Evolutionary conservation across 2,113 vertebrate species (phyloP).

Genomic region (Notarius quadriscutis): DNA sequence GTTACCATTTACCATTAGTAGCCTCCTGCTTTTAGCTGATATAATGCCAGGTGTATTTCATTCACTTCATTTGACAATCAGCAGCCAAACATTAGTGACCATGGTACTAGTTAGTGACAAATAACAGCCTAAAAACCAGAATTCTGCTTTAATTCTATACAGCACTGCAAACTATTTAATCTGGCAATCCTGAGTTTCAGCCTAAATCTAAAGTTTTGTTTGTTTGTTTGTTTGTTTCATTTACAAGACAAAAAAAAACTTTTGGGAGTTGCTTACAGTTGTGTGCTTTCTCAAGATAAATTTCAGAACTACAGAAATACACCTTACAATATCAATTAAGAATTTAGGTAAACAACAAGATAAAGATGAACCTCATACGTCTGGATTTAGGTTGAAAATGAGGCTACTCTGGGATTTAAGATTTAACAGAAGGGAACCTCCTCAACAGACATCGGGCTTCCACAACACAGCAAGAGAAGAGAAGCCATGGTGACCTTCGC

Average conservation of each 20-base stretch:
- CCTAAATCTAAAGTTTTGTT: not conserved
- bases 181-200: not conserved
- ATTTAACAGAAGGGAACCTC: conserved; percentile 43
- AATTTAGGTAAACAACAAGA: not conserved
- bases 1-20: not conserved
- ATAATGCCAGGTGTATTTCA: not conserved
- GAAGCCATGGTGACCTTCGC: conserved; percentile 18
- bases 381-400: conserved; percentile 1
- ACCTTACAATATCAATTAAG: no score
- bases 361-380: not conserved
- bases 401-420: conserved; percentile 56
- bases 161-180: not conserved
- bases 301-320: not conserved
- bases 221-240: not conserved
- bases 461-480: conserved; percentile 4
- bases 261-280: not conserved
- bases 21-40: not conserved
- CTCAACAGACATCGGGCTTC: conserved; percentile 42
- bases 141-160: not conserved
- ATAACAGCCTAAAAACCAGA: not conserved
- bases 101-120: not conserved
- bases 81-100: not conserved
- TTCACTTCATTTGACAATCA: not conserved
- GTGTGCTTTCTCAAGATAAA: not conserved
- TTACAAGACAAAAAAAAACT: not conserved